phyloP scores from a whole-genome alignment of 2,888 invertebrate genomes.

The Ophraella communa region DNA sequence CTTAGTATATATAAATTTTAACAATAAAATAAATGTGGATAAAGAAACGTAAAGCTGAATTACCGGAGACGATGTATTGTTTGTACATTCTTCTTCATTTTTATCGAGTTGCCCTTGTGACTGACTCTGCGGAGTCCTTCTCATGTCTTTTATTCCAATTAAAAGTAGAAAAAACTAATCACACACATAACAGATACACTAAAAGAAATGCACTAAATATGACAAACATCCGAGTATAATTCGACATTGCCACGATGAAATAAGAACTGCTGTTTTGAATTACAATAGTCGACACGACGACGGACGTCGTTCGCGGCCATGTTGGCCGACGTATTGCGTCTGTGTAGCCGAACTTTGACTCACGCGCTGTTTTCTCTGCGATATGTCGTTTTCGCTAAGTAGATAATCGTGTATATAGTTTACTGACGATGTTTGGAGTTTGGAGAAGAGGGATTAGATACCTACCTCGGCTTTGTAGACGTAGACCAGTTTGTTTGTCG shows the following conservation, averaged over 20 bases:
- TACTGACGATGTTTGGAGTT: neutral
- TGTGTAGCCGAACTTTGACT: constrained; percentile 2
- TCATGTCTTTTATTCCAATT: constrained; percentile 41
- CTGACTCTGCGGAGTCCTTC: constrained; percentile 51
- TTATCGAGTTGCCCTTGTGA: constrained; percentile 57
- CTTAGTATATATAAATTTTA: no score
- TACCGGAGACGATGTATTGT: constrained; percentile 64
- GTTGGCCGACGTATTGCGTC: constrained; percentile 33
- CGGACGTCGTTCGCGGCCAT: constrained; percentile 41
- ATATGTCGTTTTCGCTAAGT: neutral
- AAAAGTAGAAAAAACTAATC: constrained; percentile 27
- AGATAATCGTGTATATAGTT: neutral
- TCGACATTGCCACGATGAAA: constrained; percentile 42
- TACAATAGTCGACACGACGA: constrained; percentile 37
- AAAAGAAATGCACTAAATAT: neutral
- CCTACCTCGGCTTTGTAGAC: neutral
- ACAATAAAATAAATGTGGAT: constrained; percentile 19
- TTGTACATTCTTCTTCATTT: constrained; percentile 64
- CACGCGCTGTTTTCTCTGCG: constrained; percentile 7
- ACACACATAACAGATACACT: constrained; percentile 23
- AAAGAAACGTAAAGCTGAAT: constrained; percentile 38
- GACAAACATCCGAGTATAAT: constrained; percentile 17
- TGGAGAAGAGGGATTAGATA: neutral
- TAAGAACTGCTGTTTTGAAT: constrained; percentile 25
- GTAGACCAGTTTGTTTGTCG: neutral